Evolutionary conservation across 1,140 invertebrate genomes (phyloP), one percentile per base, ranked within the genome.

Genomic region (Sesamia nonagrioides): DNA sequence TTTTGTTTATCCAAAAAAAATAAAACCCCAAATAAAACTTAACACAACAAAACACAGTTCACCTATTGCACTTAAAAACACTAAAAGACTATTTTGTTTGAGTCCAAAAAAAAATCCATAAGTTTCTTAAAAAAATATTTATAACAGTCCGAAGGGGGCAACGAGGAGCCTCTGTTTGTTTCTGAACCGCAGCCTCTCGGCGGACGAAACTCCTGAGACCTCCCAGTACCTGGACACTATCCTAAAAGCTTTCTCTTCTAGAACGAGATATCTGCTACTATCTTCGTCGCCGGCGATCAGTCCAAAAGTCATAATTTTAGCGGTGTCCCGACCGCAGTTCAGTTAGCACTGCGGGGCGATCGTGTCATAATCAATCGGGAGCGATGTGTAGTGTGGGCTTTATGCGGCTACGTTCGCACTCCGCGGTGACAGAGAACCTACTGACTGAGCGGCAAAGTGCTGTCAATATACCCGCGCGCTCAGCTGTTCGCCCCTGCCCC

Each of bases 251-350:
- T 90, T 87, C 86, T 92, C 87, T 80, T 89, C 88, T 86, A 90
- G 85, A 90, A 92, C 82, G 78, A 86, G 79, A 84, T 86, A 86
- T 90, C 90, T 91, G 85, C 89, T 88, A 84, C 91, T 90, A 77
- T 87, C 86, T 86, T 90, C 88, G 87, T 91, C 88, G 86, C 86
- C 83, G 83, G 86, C 89, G 88, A 86, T 83, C 88, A 85, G 85
- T 94, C 92, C 93, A 95, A 94, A 95, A 95, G 91, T 95, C 93
- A 95, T 95, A 95, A 95, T 95, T 94, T 93, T 90, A 89, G 88
- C 89, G 89, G 85, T 54, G 80, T 86, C 88, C 86, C 84, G 80
- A 86, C 88, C 90, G 88, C 88, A 87, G 84, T 80, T 89, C 84
- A 88, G 83, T 89, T 88, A 86, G 84, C 83, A 87, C 85, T 87